These are phyloP conservation scores for Drosophila pullipes DNA, from an alignment of 2,888 invertebrate genomes.

Conservation along the genomic window DNA sequence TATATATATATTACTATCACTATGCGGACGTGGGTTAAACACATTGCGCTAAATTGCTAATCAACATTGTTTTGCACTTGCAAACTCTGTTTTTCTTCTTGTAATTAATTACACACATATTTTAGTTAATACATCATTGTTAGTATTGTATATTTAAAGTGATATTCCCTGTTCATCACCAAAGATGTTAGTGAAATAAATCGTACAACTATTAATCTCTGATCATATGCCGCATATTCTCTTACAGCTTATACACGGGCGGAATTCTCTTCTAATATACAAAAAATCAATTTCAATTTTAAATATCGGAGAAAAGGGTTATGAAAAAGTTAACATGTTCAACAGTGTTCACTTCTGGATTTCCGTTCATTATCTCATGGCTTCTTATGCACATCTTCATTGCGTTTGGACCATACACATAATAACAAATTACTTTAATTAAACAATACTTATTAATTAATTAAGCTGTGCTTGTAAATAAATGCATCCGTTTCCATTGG, in stretches of 20 bases:
- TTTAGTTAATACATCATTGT: conserved; percentile 46
- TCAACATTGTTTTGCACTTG: conserved; percentile 37
- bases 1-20: conserved; percentile 20
- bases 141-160: conserved; percentile 47
- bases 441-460: conserved; percentile 29
- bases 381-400: not conserved
- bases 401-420: not conserved
- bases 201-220: conserved; percentile 38
- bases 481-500: conserved; percentile 77
- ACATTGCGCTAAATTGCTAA: conserved; percentile 35
- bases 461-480: conserved; percentile 56
- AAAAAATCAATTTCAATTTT: not conserved
- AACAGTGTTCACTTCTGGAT: not conserved
- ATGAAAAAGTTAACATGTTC: not conserved
- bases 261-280: not conserved
- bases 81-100: conserved; percentile 21
- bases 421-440: not conserved
- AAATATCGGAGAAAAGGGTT: not conserved
- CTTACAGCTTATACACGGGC: not conserved
- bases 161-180: conserved; percentile 39
- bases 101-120: conserved; percentile 28
- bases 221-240: conserved; percentile 9
- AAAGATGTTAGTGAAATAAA: conserved; percentile 53
- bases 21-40: conserved; percentile 29
- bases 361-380: not conserved